These are phyloP conservation scores for Drosophila fuyamai DNA, from an alignment of 1,140 invertebrate species.

Conservation along the genomic window DNA sequence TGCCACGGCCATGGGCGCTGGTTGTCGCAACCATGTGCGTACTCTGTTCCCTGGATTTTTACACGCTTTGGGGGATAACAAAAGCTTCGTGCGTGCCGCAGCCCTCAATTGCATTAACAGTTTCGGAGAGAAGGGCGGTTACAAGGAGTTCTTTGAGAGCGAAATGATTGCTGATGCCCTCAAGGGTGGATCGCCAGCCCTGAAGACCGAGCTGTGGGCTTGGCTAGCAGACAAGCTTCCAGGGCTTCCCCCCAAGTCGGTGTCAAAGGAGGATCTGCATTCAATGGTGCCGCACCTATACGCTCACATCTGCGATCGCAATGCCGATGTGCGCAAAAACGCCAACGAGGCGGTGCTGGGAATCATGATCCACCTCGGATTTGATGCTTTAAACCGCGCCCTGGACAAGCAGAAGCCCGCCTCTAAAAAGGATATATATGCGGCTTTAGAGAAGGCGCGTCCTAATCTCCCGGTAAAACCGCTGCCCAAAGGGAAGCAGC, in stretches of 20 bases:
- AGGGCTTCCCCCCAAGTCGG: constrained; percentile 88
- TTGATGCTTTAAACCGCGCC: constrained; percentile 91
- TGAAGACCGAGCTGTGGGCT: constrained; percentile 92
- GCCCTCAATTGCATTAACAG: constrained; percentile 92
- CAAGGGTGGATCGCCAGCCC: constrained; percentile 92
- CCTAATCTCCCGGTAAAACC: constrained; percentile 94
- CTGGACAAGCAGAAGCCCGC: constrained; percentile 94
- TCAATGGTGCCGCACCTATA: constrained; percentile 92
- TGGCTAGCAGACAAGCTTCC: constrained; percentile 94
- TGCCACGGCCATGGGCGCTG: constrained; percentile 91
- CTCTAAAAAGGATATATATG: constrained; percentile 92
- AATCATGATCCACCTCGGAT: constrained; percentile 97
- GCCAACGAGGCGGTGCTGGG: constrained; percentile 95
- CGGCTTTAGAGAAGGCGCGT: constrained; percentile 93
- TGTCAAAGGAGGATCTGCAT: constrained; percentile 92
- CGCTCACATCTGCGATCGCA: constrained; percentile 94
- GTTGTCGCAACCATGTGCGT: constrained; percentile 92
- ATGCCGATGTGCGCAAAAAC: constrained; percentile 95
- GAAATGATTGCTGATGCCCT: constrained; percentile 95
- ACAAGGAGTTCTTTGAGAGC: constrained; percentile 92
- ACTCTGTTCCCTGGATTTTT: constrained; percentile 94
- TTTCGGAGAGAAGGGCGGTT: constrained; percentile 92
- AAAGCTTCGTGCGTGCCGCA: constrained; percentile 91
- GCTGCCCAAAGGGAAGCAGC: constrained; percentile 87
- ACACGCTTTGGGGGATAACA: constrained; percentile 88